Evolutionary conservation across 1,140 invertebrate species (phyloP).

Genomic region (Drosophila subpulchrella): DNA sequence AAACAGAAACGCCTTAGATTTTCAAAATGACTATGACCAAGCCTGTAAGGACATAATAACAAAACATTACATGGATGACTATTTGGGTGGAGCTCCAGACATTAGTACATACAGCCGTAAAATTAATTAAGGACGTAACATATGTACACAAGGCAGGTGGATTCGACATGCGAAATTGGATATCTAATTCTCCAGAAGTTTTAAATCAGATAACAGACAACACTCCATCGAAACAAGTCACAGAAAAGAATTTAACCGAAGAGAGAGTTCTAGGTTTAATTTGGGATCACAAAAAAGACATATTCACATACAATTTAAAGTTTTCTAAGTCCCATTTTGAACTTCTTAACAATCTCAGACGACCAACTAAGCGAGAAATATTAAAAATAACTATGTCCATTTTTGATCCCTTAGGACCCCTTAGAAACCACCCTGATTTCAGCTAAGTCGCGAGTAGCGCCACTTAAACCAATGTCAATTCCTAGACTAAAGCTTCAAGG

Average conservation of each 20-base stretch:
- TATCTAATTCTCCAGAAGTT: conserved; percentile 26
- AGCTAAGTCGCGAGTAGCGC: conserved; percentile 11
- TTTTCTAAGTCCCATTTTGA: conserved; percentile 17
- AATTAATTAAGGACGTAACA: conserved; percentile 18
- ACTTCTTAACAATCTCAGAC: conserved; percentile 6
- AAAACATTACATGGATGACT: conserved; percentile 84
- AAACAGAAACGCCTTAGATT: conserved; percentile 54
- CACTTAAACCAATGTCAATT: conserved; percentile 27
- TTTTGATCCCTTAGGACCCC: background rate
- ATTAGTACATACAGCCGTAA: conserved; percentile 29
- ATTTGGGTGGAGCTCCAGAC: conserved; percentile 58
- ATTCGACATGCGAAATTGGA: conserved; percentile 36
- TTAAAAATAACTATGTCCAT: conserved; percentile 9
- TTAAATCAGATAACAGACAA: conserved; percentile 5
- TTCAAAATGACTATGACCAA: conserved; percentile 28
- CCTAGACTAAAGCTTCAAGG: conserved; percentile 7
- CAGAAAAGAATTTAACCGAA: conserved; percentile 1
- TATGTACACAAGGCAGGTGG: conserved; percentile 18
- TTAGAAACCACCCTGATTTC: background rate
- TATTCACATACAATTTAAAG: conserved; percentile 16
- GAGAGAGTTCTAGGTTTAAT: conserved; percentile 21
- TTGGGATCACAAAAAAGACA: conserved; percentile 20
- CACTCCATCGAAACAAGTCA: background rate
- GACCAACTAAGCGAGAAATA: conserved; percentile 25
- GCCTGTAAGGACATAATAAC: conserved; percentile 57